Percentiles rank a stretch among this genome's conserved stretches.
Conservation (phyloP, 1,140 invertebrate species). For the Hyphantria cunea region DNA sequence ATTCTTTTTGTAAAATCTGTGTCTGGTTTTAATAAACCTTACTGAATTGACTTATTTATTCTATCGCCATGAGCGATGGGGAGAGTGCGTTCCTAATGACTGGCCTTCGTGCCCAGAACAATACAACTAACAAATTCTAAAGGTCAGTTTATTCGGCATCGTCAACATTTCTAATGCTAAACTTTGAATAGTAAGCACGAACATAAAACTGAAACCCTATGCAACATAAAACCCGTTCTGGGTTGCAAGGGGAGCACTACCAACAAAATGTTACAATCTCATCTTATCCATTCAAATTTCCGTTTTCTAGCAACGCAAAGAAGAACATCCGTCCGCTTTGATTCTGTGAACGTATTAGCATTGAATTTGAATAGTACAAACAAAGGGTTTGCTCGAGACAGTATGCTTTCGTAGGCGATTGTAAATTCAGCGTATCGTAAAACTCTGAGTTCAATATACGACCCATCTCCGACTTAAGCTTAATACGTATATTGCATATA, state of each 20-base stretch:
- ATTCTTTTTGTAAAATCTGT: too few relatives aligned
- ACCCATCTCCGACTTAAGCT: slow-evolving; percentile 35
- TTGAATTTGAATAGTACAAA: slow-evolving; percentile 81
- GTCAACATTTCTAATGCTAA: not conserved
- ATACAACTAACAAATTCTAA: not conserved
- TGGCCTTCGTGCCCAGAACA: not conserved
- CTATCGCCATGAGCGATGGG: too few relatives aligned
- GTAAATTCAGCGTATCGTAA: slow-evolving; percentile 75
- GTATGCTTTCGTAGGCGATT: slow-evolving; percentile 78
- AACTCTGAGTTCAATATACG: slow-evolving; percentile 57
- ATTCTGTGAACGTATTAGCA: slow-evolving; percentile 78
- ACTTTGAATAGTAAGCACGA: slow-evolving; percentile 3
- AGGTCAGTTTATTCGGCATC: not conserved
- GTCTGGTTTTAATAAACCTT: too few relatives aligned
- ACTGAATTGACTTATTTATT: too few relatives aligned
- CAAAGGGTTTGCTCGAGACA: slow-evolving; percentile 78
- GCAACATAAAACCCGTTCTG: not conserved
- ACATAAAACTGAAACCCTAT: slow-evolving; percentile 5
- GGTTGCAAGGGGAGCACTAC: slow-evolving; percentile 11
- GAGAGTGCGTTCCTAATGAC: not conserved
- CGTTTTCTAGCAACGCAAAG: slow-evolving; percentile 60
- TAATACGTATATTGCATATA: slow-evolving; percentile 23
- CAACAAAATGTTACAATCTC: slow-evolving; percentile 37
- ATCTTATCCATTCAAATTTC: slow-evolving; percentile 55
- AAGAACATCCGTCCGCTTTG: slow-evolving; percentile 72